These are phyloP conservation scores for Lypha dubia DNA, from an alignment of 2,888 invertebrate genomes.

Conservation along the genomic window DNA sequence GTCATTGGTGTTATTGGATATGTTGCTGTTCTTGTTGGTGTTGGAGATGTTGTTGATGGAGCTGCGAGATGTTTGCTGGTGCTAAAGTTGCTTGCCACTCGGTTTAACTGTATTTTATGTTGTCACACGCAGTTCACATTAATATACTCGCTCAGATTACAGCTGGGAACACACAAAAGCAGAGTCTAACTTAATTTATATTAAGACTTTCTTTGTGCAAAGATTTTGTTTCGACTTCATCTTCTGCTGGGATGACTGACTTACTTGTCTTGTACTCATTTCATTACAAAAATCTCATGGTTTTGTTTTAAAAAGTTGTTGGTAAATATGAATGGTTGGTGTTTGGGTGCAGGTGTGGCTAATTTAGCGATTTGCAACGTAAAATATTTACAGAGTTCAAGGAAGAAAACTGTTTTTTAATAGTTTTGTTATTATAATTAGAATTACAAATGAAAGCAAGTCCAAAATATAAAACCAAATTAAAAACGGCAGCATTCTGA, in stretches of 20 bases:
- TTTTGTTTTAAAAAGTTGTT: constrained; percentile 20
- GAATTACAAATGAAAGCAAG: too few relatives aligned
- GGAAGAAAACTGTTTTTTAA: too few relatives aligned
- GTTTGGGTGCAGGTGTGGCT: constrained; percentile 23
- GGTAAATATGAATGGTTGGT: constrained; percentile 23
- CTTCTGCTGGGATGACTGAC: constrained; percentile 10
- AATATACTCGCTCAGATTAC: constrained; percentile 44
- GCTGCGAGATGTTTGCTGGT: constrained; percentile 5
- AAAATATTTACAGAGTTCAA: too few relatives aligned
- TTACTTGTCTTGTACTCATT: constrained; percentile 50
- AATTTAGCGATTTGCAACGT: constrained; percentile 6
- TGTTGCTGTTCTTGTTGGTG: background rate
- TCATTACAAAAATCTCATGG: constrained; percentile 18
- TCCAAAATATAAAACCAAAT: too few relatives aligned
- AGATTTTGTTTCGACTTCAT: constrained; percentile 13
- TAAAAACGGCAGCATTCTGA: too few relatives aligned
- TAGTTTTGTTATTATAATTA: too few relatives aligned
- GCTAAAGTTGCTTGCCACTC: constrained; percentile 34
- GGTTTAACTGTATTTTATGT: constrained; percentile 39
- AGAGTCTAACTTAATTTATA: constrained; percentile 8
- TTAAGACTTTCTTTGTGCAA: constrained; percentile 62
- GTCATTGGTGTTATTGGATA: too few relatives aligned
- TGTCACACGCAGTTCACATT: constrained; percentile 29
- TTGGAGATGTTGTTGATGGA: constrained; percentile 43
- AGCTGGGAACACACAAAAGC: constrained; percentile 41